Evolutionary conservation across 2,113 vertebrate genomes (phyloP).

Genomic region (Labeo rohita): DNA sequence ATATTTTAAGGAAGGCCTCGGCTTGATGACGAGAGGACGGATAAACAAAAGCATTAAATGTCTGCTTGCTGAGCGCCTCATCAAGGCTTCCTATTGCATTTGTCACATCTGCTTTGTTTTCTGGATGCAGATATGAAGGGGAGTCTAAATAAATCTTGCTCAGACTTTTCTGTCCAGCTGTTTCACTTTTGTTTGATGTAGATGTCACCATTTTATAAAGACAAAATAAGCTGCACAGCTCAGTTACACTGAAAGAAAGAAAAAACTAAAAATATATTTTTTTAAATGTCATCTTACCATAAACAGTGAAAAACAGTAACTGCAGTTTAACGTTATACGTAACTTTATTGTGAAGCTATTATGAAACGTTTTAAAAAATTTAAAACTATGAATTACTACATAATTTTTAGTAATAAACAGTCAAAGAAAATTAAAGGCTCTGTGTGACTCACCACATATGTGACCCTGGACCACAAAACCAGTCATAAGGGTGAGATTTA

Average conservation of each 20-base stretch:
- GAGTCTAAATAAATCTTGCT: not conserved
- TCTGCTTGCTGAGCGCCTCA: not conserved
- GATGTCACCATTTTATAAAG: not conserved
- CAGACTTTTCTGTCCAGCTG: not conserved
- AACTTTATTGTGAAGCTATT: not conserved
- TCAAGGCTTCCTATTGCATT: conserved; percentile 2
- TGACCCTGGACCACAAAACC: too few relatives aligned
- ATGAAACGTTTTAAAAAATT: too few relatives aligned
- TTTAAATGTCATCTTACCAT: not conserved
- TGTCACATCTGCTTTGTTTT: conserved; percentile 21
- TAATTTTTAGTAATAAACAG: not conserved
- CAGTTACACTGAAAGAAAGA: not conserved
- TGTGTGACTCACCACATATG: too few relatives aligned
- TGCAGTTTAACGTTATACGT: not conserved
- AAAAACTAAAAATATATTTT: not conserved
- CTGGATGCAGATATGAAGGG: not conserved
- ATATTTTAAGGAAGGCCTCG: not conserved
- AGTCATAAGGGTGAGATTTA: too few relatives aligned
- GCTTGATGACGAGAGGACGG: not conserved
- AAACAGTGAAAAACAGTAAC: not conserved
- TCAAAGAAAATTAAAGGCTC: too few relatives aligned
- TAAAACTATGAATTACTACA: not conserved
- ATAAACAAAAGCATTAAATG: conserved; percentile 27
- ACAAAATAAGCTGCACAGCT: conserved; percentile 11
- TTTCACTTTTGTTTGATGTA: not conserved